Percentiles rank a stretch among this genome's conserved stretches.
These are phyloP conservation scores for Vanessa tameamea DNA, from an alignment of 1,140 invertebrate species.

Conservation along the genomic window DNA sequence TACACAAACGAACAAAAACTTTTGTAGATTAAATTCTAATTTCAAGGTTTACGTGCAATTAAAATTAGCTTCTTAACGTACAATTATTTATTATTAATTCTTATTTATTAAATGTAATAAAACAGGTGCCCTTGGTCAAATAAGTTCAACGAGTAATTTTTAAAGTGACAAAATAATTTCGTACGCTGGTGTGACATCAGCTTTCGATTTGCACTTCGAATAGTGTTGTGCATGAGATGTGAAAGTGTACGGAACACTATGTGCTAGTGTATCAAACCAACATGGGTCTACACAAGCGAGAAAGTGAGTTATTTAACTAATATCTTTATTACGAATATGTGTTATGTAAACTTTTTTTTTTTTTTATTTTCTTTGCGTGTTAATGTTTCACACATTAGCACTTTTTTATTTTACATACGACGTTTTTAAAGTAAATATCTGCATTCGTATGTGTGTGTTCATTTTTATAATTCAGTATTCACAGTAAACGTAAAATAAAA, in stretches of 20 bases:
- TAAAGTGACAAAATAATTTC: slow-evolving; percentile 13
- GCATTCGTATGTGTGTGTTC: background rate
- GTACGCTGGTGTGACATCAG: slow-evolving; percentile 26
- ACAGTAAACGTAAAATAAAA: background rate
- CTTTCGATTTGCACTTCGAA: slow-evolving; percentile 33
- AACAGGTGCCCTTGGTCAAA: too few relatives aligned
- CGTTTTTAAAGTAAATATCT: background rate
- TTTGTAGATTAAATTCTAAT: background rate
- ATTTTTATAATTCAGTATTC: background rate
- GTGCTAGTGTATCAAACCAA: slow-evolving; percentile 49
- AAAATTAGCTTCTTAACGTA: background rate
- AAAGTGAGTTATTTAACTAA: slow-evolving; percentile 50
- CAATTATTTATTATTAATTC: background rate
- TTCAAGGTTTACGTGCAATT: background rate
- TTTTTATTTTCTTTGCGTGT: background rate
- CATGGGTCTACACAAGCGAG: slow-evolving; percentile 65
- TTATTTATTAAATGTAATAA: background rate
- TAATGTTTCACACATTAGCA: slow-evolving; percentile 2
- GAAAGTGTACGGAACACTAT: slow-evolving; percentile 44
- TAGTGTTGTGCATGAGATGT: slow-evolving; percentile 60
- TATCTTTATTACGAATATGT: background rate
- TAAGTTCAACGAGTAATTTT: too few relatives aligned
- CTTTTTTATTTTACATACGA: background rate
- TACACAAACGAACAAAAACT: background rate
- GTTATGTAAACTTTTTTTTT: background rate